These are phyloP conservation scores for Sylvia atricapilla DNA, from an alignment of 2,113 vertebrate genomes.

Conservation along the genomic window DNA sequence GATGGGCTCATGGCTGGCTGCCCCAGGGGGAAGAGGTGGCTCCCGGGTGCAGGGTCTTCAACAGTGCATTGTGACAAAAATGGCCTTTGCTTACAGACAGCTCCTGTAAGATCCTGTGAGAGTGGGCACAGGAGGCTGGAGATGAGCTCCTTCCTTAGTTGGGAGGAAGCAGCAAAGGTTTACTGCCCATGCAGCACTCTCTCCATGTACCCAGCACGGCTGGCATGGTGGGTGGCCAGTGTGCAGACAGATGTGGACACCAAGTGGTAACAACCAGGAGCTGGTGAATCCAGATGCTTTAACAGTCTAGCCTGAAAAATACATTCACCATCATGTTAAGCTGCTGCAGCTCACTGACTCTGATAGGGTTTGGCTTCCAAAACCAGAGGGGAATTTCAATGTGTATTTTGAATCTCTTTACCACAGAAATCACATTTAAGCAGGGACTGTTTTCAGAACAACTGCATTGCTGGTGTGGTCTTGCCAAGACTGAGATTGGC, in stretches of 20 bases:
- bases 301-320: neutral
- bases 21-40: neutral
- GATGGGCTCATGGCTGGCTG: neutral
- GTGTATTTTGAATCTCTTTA: neutral
- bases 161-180: neutral
- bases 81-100: neutral
- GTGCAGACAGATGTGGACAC: neutral
- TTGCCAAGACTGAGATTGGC: neutral
- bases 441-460: neutral
- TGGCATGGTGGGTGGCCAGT: neutral
- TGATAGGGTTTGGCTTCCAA: neutral
- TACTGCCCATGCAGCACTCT: accelerated
- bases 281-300: neutral
- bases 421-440: neutral
- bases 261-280: neutral
- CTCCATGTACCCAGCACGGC: neutral
- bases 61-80: accelerated
- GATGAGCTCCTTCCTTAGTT: neutral
- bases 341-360: neutral
- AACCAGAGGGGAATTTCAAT: neutral
- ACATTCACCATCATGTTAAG: neutral
- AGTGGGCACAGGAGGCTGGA: neutral
- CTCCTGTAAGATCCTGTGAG: accelerated
- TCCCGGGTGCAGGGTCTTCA: neutral
- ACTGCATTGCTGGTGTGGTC: neutral